A percentile compares a stretch with the other conserved stretches of the same genome.
Evolutionary conservation across 2,113 vertebrate genomes (phyloP).

Genomic region (Kryptolebias marmoratus): DNA sequence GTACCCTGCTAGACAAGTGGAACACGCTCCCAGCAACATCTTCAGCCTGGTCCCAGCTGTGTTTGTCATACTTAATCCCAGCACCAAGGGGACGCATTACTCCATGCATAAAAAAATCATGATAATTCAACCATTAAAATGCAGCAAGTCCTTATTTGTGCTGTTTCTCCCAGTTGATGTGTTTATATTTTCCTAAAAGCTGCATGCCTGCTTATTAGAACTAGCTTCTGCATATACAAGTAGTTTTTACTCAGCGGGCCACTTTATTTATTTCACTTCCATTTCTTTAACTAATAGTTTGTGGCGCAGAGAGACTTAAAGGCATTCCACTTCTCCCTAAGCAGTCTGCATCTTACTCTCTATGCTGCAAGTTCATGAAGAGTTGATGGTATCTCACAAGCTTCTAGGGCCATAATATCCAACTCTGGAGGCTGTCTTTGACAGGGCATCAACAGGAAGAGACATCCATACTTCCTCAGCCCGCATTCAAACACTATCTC

Average conservation of each 20-base stretch:
- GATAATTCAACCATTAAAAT: constrained; percentile 71
- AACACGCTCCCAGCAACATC: constrained; percentile 73
- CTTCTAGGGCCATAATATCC: constrained; percentile 60
- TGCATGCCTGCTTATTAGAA: constrained; percentile 49
- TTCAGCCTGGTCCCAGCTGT: constrained; percentile 70
- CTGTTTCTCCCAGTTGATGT: constrained; percentile 39
- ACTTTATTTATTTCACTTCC: constrained; percentile 48
- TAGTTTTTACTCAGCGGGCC: constrained; percentile 50
- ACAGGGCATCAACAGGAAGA: constrained; percentile 54
- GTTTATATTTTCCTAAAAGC: constrained; percentile 64
- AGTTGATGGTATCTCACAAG: constrained; percentile 54
- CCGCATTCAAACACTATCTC: constrained; percentile 54
- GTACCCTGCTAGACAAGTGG: constrained; percentile 68
- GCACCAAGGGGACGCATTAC: constrained; percentile 63
- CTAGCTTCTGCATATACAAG: constrained; percentile 53
- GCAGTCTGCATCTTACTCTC: constrained; percentile 28
- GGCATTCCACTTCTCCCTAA: constrained; percentile 38
- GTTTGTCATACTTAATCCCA: constrained; percentile 70
- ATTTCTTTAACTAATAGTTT: constrained; percentile 43
- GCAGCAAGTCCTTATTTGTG: constrained; percentile 50
- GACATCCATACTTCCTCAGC: constrained; percentile 55
- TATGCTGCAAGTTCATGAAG: constrained; percentile 30
- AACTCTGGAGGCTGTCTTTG: constrained; percentile 54
- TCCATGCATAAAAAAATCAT: constrained; percentile 49
- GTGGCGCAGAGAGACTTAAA: constrained; percentile 30